phyloP scores from a whole-genome alignment of 2,797 vertebrate species.

The Dallia pectoralis region DNA sequence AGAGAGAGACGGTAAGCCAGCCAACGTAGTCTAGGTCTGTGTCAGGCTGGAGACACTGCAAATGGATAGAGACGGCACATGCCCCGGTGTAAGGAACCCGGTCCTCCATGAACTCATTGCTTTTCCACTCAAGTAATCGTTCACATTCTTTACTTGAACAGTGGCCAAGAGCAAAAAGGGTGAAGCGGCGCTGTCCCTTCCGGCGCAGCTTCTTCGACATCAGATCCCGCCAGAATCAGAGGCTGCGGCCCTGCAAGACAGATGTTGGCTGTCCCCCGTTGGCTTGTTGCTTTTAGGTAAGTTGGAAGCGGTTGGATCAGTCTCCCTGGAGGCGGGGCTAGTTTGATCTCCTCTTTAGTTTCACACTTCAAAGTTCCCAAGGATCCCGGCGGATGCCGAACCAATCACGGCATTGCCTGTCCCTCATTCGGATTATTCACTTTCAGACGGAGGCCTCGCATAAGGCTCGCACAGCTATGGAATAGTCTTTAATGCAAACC shows the following conservation, averaged over 20 bases:
- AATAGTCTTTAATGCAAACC: background rate
- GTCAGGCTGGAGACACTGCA: background rate
- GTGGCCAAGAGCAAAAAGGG: background rate
- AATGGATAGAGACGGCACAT: background rate
- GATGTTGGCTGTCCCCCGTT: constrained; percentile 9
- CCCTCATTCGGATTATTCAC: background rate
- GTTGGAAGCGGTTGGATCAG: constrained; percentile 10
- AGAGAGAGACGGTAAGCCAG: background rate
- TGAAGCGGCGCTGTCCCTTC: background rate
- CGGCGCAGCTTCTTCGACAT: background rate
- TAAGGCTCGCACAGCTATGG: background rate
- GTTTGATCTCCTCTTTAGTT: constrained; percentile 26
- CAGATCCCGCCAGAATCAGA: background rate
- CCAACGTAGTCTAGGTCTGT: background rate
- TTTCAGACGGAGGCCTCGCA: background rate
- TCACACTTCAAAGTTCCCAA: constrained; percentile 20
- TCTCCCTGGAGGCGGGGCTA: constrained; percentile 17
- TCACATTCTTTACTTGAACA: background rate
- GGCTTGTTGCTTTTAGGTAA: constrained; percentile 12
- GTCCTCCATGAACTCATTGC: background rate
- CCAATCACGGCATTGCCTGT: background rate
- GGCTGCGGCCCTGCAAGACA: background rate
- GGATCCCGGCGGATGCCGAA: constrained; percentile 18
- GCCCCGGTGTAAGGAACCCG: background rate
- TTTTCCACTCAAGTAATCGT: background rate